phyloP scores from a whole-genome alignment of 37 sponge, comb jelly and placozoan species.

The Ephydatia muelleri region DNA sequence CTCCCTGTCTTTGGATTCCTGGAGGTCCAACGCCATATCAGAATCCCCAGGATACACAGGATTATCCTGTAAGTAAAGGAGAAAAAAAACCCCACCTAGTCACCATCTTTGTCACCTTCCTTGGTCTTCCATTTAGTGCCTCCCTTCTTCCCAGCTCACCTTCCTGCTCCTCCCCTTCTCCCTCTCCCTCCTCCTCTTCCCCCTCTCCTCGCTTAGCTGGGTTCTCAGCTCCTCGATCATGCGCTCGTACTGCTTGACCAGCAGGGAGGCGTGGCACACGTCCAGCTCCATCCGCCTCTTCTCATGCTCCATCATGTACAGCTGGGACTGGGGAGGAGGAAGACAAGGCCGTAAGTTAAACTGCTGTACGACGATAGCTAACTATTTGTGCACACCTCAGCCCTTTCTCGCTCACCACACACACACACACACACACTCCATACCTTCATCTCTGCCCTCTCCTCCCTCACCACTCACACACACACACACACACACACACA shows the following conservation, averaged over 20 bases:
- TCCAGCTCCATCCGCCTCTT: slow-evolving; percentile 75
- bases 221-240: slow-evolving; percentile 24
- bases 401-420: neutral
- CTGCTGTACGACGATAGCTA: no score
- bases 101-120: neutral
- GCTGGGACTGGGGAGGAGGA: slow-evolving; percentile 62
- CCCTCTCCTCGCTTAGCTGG: slow-evolving; percentile 39
- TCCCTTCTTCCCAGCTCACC: neutral
- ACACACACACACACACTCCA: slow-evolving; percentile 19
- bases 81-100: neutral
- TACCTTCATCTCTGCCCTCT: neutral
- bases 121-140: neutral
- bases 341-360: neutral
- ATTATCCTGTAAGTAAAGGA: slow-evolving; percentile 11
- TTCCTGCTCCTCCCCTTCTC: slow-evolving; percentile 24
- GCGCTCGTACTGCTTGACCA: slow-evolving; percentile 32
- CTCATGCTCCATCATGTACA: slow-evolving; percentile 91
- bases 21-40: slow-evolving; percentile 50
- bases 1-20: slow-evolving; percentile 58
- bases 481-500: neutral
- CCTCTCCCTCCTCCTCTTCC: slow-evolving; percentile 36
- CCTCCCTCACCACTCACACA: neutral
- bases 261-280: slow-evolving; percentile 49
- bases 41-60: slow-evolving; percentile 22
- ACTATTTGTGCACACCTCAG: no score